Evolutionary conservation across 1,140 invertebrate genomes (phyloP).

Genomic region (Ostrea edulis): DNA sequence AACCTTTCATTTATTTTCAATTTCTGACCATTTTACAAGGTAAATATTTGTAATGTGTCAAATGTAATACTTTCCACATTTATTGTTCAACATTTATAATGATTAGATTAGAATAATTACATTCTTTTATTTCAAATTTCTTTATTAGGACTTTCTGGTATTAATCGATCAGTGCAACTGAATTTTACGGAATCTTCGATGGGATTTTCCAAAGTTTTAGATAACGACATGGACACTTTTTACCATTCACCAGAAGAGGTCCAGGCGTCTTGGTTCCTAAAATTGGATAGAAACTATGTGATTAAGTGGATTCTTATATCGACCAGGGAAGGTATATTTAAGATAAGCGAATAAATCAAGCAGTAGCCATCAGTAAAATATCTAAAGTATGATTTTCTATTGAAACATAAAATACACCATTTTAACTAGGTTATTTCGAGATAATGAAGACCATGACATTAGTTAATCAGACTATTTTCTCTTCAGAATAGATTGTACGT

Average conservation of each 20-base stretch:
- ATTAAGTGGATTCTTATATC: slow-evolving; percentile 7
- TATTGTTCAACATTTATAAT: not conserved
- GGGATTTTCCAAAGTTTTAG: not conserved
- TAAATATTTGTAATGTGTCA: not conserved
- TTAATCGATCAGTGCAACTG: not conserved
- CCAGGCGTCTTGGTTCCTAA: not conserved
- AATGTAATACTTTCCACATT: not conserved
- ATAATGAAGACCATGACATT: not conserved
- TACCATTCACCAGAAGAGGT: not conserved
- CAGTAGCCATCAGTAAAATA: not conserved
- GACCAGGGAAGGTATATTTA: not conserved
- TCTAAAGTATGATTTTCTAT: not conserved
- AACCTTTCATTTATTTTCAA: too few species aligned
- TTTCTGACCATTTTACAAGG: too few species aligned
- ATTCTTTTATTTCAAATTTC: not conserved
- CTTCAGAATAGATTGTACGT: not conserved
- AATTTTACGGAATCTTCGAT: not conserved
- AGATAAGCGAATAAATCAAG: not conserved
- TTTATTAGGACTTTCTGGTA: not conserved
- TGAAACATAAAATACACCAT: not conserved
- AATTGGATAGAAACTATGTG: not conserved
- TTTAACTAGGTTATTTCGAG: not conserved
- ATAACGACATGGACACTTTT: not conserved
- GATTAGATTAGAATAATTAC: too few species aligned
- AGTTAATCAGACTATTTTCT: not conserved